Percentiles rank a stretch among this genome's conserved stretches.
These are phyloP conservation scores for Centropus bengalensis DNA, from an alignment of 2,113 vertebrate genomes.

Conservation along the genomic window DNA sequence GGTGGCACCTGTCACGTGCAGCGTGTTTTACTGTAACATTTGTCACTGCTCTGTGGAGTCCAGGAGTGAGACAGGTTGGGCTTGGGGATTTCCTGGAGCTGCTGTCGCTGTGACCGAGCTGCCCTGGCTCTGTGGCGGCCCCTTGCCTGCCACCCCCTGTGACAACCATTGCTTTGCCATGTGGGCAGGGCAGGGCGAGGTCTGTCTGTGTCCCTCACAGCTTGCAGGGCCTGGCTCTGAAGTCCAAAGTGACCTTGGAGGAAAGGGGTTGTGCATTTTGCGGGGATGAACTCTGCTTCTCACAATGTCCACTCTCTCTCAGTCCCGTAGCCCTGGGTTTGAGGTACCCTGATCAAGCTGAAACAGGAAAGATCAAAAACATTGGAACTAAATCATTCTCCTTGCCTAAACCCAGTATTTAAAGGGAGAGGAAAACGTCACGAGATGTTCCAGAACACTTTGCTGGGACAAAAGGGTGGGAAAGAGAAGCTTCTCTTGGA, in stretches of 20 bases:
- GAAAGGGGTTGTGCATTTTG: background rate
- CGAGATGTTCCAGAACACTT: background rate
- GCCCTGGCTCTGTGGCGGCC: background rate
- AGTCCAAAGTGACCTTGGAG: background rate
- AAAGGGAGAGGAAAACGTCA: background rate
- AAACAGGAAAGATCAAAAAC: background rate
- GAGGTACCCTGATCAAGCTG: background rate
- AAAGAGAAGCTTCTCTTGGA: background rate
- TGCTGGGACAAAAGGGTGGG: background rate
- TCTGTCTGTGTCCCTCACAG: background rate
- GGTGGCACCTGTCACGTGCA: background rate
- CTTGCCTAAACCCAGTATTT: background rate
- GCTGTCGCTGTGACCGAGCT: background rate
- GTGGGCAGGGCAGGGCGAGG: fast-evolving
- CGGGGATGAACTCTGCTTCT: background rate
- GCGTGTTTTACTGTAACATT: background rate
- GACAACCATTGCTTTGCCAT: background rate
- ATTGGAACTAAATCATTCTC: background rate
- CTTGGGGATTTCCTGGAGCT: background rate
- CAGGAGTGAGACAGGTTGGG: background rate
- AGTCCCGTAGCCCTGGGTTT: background rate
- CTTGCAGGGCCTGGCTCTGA: background rate
- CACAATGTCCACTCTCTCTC: fast-evolving
- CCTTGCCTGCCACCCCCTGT: background rate
- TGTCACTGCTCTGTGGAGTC: background rate